Conservation (phyloP, 2,113 vertebrate genomes). For the Apodemus sylvaticus region DNA sequence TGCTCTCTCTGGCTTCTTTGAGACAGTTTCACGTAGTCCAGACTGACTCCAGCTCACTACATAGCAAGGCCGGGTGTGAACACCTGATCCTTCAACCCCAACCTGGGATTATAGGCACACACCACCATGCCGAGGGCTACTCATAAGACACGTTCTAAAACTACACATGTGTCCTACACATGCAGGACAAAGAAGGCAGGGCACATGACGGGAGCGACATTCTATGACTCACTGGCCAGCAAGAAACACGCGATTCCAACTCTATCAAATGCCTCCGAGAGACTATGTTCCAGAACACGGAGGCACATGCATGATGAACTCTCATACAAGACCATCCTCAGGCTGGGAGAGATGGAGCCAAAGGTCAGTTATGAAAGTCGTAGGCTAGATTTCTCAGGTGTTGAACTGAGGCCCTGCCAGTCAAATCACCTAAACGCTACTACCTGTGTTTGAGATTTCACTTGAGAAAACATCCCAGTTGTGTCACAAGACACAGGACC, state of each 20-base stretch:
- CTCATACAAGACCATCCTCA: neutral
- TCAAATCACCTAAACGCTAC: neutral
- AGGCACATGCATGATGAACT: neutral
- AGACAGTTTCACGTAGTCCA: neutral
- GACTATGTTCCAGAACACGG: neutral
- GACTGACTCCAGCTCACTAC: neutral
- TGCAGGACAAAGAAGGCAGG: neutral
- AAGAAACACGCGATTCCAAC: neutral
- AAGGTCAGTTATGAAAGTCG: neutral
- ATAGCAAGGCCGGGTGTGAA: neutral
- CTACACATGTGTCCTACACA: too few species aligned
- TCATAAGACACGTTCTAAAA: neutral
- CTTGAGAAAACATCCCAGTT: neutral
- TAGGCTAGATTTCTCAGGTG: too few species aligned
- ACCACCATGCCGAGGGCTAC: neutral
- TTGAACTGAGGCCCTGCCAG: neutral
- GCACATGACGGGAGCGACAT: too few species aligned
- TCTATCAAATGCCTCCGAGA: neutral
- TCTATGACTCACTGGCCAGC: neutral
- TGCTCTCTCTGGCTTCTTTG: neutral
- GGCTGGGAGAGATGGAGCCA: rapidly evolving
- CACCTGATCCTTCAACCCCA: neutral
- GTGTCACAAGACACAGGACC: neutral
- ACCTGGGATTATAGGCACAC: neutral
- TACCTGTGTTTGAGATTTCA: neutral